These are phyloP conservation scores for Hyphantria cunea DNA, from an alignment of 1,140 invertebrate species.

Conservation along the genomic window DNA sequence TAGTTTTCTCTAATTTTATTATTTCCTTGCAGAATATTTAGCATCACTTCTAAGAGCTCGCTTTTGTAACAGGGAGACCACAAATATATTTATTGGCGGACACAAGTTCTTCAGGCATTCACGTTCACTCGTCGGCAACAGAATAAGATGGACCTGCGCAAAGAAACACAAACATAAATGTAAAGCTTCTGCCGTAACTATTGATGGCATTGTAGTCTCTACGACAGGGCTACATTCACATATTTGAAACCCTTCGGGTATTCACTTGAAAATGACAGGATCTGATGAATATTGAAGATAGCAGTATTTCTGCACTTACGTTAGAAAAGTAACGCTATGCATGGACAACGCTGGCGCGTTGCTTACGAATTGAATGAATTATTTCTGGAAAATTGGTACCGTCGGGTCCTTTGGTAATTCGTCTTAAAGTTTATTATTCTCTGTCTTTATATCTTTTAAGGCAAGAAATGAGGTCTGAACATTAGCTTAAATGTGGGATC, in stretches of 20 bases:
- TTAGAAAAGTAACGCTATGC: too few species aligned
- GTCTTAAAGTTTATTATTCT: too few species aligned
- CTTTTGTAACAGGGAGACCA: slow-evolving; percentile 52
- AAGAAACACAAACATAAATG: slow-evolving; percentile 73
- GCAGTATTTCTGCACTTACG: too few species aligned
- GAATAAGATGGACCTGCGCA: slow-evolving; percentile 70
- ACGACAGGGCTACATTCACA: slow-evolving; percentile 65
- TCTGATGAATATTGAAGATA: too few species aligned
- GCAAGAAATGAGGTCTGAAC: too few species aligned
- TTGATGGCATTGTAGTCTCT: slow-evolving; percentile 61
- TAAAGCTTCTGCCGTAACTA: slow-evolving; percentile 64
- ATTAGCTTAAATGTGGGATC: too few species aligned
- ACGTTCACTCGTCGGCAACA: slow-evolving; percentile 60
- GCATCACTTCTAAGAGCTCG: slow-evolving; percentile 60
- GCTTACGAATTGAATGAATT: too few species aligned
- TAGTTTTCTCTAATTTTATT: too few species aligned
- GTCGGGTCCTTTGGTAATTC: too few species aligned
- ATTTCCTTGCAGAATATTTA: slow-evolving; percentile 52
- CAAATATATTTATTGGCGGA: slow-evolving; percentile 65
- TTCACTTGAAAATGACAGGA: not conserved
- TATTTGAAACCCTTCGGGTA: slow-evolving; percentile 15
- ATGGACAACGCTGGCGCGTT: too few species aligned
- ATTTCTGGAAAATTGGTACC: too few species aligned
- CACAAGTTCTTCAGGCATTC: slow-evolving; percentile 74
- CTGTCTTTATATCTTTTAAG: too few species aligned